Evolutionary conservation across 2,113 vertebrate species (phyloP), one percentile per base, ranked within the genome.

Genomic region (Leuciscus idus): DNA sequence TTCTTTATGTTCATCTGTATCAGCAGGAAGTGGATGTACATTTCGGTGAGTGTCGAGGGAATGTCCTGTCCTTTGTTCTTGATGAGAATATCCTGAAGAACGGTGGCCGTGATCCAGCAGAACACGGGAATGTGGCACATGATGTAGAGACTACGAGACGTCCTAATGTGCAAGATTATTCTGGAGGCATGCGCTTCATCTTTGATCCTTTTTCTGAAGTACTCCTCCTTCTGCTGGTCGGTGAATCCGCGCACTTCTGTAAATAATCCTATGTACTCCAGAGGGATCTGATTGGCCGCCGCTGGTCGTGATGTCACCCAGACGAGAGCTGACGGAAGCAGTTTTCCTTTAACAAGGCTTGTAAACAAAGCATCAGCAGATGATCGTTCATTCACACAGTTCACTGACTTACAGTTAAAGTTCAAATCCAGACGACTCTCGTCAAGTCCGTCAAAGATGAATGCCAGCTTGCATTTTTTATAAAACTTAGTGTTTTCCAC

Each of bases 161-260:
- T 46, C 86, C 36, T 88, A 17, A 92, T 77, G 30, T 88, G 81
- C 4, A 48, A n/a, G 30, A 89, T 84, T 26, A 88, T 81, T 72
- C 50, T 75, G 39, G 36, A 57, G 15, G 85, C 82, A 4, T 81
- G 28, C 7, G 17, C 52, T 50, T 70, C 15, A 28, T 88, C 85
- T 3, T 26, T 2, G 48, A 89, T 86, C 79, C 84, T 90, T 82
- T 90, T 89, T n/a, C 26, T 81, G 86, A 92, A 92, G 83, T 91
- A 92, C 43, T 89, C 81, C 73, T 91, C 88, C 84, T 90, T 92
- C 78, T 91, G 88, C 19, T 79, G 11, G 52, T 92, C 88, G 12
- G 73, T 83, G 28, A 92, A 92, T 48, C 91, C 90, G 23, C 78
- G 82, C 33, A 91, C 81, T 81, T 92, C 91, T 30, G 89, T 90